Evolutionary conservation across 2,113 vertebrate genomes (phyloP).

Genomic region (Polypterus senegalus): DNA sequence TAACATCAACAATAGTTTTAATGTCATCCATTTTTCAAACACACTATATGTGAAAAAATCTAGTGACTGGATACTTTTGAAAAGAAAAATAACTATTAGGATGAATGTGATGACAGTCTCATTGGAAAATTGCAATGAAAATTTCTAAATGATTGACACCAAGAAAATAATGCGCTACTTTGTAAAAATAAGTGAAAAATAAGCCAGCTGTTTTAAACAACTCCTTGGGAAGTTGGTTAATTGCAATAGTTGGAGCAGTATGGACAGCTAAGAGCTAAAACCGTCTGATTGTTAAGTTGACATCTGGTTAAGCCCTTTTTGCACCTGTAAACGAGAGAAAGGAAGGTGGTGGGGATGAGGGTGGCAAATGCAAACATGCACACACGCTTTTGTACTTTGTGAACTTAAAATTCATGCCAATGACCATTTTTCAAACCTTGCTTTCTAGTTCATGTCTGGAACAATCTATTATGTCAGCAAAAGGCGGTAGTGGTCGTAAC

Average conservation of each 20-base stretch:
- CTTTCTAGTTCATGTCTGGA: slow-evolving; percentile 59
- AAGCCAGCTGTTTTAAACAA: slow-evolving; percentile 58
- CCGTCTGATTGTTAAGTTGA: slow-evolving; percentile 57
- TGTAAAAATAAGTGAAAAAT: slow-evolving; percentile 23
- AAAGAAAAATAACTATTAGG: background rate
- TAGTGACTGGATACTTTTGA: background rate
- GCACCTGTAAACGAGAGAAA: slow-evolving; percentile 56
- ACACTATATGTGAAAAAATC: too few relatives aligned
- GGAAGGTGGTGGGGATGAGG: too few relatives aligned
- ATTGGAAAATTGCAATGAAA: slow-evolving; percentile 43
- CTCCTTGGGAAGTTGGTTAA: too few relatives aligned
- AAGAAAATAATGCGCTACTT: slow-evolving; percentile 48
- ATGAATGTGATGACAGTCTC: background rate
- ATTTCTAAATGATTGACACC: slow-evolving; percentile 55
- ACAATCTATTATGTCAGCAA: slow-evolving; percentile 78
- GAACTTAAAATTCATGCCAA: slow-evolving; percentile 46
- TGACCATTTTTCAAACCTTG: slow-evolving; percentile 64
- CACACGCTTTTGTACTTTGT: slow-evolving; percentile 46
- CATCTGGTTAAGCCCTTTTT: slow-evolving; percentile 68
- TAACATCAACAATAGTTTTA: too few relatives aligned
- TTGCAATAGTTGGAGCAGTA: slow-evolving; percentile 39
- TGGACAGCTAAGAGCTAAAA: slow-evolving; percentile 51
- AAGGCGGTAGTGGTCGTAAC: slow-evolving; percentile 77
- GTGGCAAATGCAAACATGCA: slow-evolving; percentile 60
- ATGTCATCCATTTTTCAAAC: too few relatives aligned